Percentiles rank a stretch among this genome's conserved stretches.
Evolutionary conservation across 2,797 vertebrate genomes (phyloP).

Genomic region (Poecilia velifera): DNA sequence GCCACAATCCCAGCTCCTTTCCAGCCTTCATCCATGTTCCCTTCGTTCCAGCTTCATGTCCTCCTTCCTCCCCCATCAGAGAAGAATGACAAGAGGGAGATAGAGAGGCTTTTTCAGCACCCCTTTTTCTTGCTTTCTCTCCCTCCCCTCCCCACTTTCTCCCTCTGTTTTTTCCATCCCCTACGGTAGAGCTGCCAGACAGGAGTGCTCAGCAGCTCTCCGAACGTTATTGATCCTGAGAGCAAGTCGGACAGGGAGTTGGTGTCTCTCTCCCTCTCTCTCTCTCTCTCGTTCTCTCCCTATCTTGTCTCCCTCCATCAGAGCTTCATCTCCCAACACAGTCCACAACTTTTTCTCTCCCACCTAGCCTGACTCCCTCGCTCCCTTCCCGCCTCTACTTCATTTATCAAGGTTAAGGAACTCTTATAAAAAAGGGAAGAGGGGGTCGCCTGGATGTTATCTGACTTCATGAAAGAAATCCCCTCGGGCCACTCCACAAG

Average conservation of each 20-base stretch:
- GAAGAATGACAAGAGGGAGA: conserved; percentile 67
- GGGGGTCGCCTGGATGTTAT: conserved; percentile 80
- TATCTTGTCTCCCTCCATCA: conserved; percentile 59
- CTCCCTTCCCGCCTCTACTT: conserved; percentile 71
- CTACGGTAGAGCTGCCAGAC: conserved; percentile 77
- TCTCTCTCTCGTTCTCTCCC: conserved; percentile 40
- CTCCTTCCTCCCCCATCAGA: conserved; percentile 21
- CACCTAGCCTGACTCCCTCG: conserved; percentile 27
- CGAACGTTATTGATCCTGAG: conserved; percentile 84
- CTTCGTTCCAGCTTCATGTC: conserved; percentile 38
- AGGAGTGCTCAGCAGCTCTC: conserved; percentile 79
- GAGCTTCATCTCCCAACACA: conserved; percentile 55
- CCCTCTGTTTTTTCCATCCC: conserved; percentile 58
- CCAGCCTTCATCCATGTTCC: conserved; percentile 24
- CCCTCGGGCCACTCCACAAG: conserved; percentile 79
- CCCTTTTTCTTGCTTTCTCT: conserved; percentile 57
- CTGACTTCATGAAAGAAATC: conserved; percentile 85
- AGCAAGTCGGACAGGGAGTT: conserved; percentile 72
- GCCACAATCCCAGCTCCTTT: conserved; percentile 24
- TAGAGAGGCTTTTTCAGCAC: conserved; percentile 63
- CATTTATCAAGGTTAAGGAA: conserved; percentile 87
- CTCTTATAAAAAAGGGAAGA: conserved; percentile 82
- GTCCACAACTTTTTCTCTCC: conserved; percentile 62
- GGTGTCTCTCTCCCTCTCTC: conserved; percentile 56
- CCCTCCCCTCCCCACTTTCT: conserved; percentile 1